Conservation (phyloP, 2,797 vertebrate species). For the Sebastes diploproa region DNA sequence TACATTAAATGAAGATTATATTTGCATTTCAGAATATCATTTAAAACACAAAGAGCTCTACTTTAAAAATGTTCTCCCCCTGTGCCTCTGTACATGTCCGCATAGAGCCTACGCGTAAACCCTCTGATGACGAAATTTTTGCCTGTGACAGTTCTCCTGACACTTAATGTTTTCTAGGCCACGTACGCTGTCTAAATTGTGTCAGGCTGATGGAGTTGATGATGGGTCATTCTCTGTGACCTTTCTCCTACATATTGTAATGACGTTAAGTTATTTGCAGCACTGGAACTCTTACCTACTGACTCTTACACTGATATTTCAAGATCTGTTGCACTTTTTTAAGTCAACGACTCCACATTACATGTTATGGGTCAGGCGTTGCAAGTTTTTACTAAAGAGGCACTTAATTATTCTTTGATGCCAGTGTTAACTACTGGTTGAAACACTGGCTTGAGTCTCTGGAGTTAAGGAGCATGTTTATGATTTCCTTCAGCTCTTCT, state of each 20-base stretch:
- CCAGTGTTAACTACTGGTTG: background rate
- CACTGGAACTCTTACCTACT: slow-evolving; percentile 21
- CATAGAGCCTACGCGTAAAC: background rate
- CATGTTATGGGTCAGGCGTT: background rate
- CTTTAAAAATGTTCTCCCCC: background rate
- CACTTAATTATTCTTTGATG: background rate
- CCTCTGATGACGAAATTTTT: background rate
- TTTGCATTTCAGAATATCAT: slow-evolving; percentile 54
- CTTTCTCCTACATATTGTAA: slow-evolving; percentile 44
- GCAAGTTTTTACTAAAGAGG: background rate
- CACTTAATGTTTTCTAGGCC: slow-evolving; percentile 50
- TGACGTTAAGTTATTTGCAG: slow-evolving; percentile 63
- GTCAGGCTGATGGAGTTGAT: slow-evolving; percentile 53
- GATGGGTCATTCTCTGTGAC: slow-evolving; percentile 42
- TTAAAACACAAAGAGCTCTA: slow-evolving; percentile 4
- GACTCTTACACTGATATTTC: background rate
- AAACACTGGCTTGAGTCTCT: background rate
- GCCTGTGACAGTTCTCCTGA: background rate
- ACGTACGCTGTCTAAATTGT: slow-evolving; percentile 34
- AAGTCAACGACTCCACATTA: background rate
- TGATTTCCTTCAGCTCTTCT: slow-evolving; percentile 8
- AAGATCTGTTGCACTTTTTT: background rate
- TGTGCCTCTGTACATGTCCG: background rate
- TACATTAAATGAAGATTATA: slow-evolving; percentile 46
- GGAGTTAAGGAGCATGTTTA: background rate